Percentiles rank a stretch among this genome's conserved stretches.
These are phyloP conservation scores for Falco peregrinus DNA, from an alignment of 2,797 vertebrate genomes.

Conservation along the genomic window DNA sequence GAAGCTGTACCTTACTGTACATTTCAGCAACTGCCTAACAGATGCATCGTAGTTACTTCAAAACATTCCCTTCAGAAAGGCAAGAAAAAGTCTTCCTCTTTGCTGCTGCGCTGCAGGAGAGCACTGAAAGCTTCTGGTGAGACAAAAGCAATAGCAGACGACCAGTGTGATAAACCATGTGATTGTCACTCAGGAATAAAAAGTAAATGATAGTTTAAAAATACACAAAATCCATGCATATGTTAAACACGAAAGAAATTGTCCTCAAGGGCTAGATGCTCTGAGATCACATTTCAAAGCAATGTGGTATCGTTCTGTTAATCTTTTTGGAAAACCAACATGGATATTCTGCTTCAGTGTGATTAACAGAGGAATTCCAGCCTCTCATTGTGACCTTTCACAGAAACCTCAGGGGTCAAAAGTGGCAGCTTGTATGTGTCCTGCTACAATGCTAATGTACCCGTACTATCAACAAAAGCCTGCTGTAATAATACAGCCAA, in stretches of 20 bases:
- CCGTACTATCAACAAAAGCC: neutral
- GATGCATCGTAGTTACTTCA: neutral
- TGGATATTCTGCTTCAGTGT: neutral
- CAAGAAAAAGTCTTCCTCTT: neutral
- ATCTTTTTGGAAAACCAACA: constrained; percentile 21
- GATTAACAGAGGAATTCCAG: constrained; percentile 34
- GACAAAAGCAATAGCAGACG: neutral
- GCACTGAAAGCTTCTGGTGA: neutral
- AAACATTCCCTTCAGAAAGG: neutral
- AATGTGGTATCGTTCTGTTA: neutral
- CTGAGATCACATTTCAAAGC: constrained; percentile 46
- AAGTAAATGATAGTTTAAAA: neutral
- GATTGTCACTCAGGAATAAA: no score
- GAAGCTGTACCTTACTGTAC: neutral
- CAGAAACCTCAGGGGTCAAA: constrained; percentile 7
- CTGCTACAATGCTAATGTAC: neutral
- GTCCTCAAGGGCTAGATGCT: neutral
- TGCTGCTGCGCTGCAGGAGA: neutral
- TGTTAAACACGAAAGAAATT: neutral
- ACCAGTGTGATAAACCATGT: neutral
- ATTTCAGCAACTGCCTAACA: neutral
- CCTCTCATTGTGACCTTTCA: neutral
- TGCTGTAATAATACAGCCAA: neutral
- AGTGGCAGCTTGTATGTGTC: neutral
- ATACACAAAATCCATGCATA: neutral